Evolutionary conservation across 2,888 invertebrate genomes (phyloP).

Genomic region (Apocheima hispidaria): DNA sequence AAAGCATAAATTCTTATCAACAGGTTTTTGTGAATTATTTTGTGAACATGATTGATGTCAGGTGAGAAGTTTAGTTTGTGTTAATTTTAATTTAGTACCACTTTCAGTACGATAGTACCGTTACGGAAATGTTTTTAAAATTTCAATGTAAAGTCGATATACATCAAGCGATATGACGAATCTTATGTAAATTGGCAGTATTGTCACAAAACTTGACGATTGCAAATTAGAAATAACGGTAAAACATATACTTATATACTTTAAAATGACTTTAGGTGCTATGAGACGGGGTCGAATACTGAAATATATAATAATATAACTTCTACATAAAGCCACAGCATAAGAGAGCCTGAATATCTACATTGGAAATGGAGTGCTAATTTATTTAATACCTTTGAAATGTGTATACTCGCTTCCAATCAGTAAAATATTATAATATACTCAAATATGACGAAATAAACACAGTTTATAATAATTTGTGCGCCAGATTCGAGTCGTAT

Average conservation of each 20-base stretch:
- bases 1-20: conserved; percentile 66
- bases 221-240: conserved; percentile 38
- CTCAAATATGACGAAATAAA: conserved; percentile 6
- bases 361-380: background rate
- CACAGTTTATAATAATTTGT: conserved; percentile 22
- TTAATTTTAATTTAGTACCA: conserved; percentile 5
- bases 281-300: conserved; percentile 38
- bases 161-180: conserved; percentile 31
- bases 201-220: conserved; percentile 29
- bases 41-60: conserved; percentile 70
- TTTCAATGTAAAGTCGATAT: conserved; percentile 34
- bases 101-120: conserved; percentile 36
- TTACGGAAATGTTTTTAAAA: conserved; percentile 42
- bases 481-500: conserved; percentile 35
- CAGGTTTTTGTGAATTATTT: conserved; percentile 70
- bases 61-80: conserved; percentile 42
- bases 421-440: background rate
- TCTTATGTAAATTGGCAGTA: conserved; percentile 43
- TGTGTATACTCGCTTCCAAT: conserved; percentile 10
- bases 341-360: conserved; percentile 36
- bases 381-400: conserved; percentile 2
- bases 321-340: conserved; percentile 35
- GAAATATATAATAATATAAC: conserved; percentile 28
- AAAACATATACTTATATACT: conserved; percentile 34
- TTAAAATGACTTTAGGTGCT: conserved; percentile 46